Evolutionary conservation across 2,113 vertebrate genomes (phyloP).

Genomic region (Camelus bactrianus): DNA sequence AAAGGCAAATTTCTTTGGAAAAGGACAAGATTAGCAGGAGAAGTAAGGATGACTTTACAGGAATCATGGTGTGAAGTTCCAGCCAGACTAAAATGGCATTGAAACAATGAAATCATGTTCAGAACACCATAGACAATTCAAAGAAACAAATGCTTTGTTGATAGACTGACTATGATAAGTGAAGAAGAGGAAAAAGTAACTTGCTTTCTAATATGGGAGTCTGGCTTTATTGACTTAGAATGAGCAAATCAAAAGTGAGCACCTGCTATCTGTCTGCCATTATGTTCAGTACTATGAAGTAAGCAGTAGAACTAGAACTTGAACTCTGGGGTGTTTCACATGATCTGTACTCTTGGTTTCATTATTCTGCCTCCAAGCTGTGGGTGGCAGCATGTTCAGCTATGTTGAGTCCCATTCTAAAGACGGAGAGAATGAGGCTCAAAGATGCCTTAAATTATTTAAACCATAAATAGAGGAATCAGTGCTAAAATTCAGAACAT

Average conservation of each 20-base stretch:
- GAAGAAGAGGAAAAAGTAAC: not conserved
- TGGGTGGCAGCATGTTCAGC: not conserved
- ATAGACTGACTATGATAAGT: not conserved
- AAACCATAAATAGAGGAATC: not conserved
- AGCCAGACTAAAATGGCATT: not conserved
- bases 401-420: not conserved
- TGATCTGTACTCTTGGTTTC: not conserved
- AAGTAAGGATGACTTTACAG: not conserved
- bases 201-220: not conserved
- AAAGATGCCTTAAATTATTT: not conserved
- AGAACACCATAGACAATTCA: not conserved
- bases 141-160: not conserved
- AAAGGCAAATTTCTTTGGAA: not conserved
- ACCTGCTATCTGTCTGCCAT: not conserved
- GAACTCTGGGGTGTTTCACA: not conserved
- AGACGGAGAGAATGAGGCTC: not conserved
- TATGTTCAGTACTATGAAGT: not conserved
- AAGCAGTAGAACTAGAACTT: not conserved
- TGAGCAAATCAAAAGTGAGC: not conserved
- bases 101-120: not conserved
- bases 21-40: not conserved
- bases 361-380: not conserved
- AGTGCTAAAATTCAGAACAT: conserved; percentile 26
- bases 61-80: not conserved
- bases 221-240: not conserved